Evolutionary conservation across 53 echinoderm and acorn worm species (phyloP).

Genomic region (Actinopyga echinites): DNA sequence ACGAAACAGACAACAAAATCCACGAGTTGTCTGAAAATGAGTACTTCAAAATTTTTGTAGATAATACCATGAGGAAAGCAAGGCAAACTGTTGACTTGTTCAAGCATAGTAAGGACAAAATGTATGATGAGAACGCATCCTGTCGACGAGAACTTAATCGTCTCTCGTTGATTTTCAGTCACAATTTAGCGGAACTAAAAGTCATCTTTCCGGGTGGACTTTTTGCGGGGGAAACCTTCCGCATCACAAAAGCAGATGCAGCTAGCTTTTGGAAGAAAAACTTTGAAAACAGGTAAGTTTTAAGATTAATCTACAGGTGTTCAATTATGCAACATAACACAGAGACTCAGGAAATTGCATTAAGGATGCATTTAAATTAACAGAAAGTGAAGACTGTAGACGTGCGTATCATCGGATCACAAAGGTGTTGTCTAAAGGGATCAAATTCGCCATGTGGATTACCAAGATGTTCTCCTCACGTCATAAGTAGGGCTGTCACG

Average conservation of each 20-base stretch:
- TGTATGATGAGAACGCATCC: constrained; percentile 86
- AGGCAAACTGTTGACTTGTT: constrained; percentile 93
- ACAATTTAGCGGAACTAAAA: constrained; percentile 95
- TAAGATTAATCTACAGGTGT: too few species aligned
- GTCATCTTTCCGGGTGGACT: constrained; percentile 87
- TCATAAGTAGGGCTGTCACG: too few species aligned
- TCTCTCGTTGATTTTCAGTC: constrained; percentile 93
- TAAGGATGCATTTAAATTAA: too few species aligned
- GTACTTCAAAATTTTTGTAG: constrained; percentile 97
- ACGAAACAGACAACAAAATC: constrained; percentile 80
- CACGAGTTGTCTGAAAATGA: constrained; percentile 89
- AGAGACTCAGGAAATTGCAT: too few species aligned
- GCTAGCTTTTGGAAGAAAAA: constrained; percentile 96
- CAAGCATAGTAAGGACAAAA: constrained; percentile 94
- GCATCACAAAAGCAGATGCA: constrained; percentile 95
- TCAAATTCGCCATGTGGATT: too few species aligned
- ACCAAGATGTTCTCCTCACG: too few species aligned
- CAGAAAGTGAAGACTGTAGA: too few species aligned
- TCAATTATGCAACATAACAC: too few species aligned
- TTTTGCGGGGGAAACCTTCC: constrained; percentile 81
- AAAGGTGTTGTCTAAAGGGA: too few species aligned
- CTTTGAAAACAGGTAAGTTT: constrained; percentile 91
- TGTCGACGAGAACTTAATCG: constrained; percentile 87
- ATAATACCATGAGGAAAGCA: constrained; percentile 97
- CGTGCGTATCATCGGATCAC: too few species aligned